Evolutionary conservation across 2,797 vertebrate genomes (phyloP).

Genomic region (Muscicapa comitata): DNA sequence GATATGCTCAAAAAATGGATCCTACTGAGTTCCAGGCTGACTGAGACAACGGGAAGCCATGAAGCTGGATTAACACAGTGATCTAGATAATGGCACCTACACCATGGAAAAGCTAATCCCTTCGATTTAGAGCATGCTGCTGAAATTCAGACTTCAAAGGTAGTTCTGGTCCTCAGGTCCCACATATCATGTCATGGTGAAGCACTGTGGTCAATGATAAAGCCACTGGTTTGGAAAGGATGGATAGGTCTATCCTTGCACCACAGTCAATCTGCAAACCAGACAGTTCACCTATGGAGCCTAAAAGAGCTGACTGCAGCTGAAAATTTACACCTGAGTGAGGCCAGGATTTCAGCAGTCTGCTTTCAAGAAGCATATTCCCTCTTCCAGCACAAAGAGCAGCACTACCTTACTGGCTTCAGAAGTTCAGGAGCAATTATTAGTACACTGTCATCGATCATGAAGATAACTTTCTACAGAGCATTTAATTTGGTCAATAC

Average conservation of each 20-base stretch:
- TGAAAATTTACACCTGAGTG: neutral
- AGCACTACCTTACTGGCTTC: neutral
- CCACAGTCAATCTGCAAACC: neutral
- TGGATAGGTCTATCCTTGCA: neutral
- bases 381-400: neutral
- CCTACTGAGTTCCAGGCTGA: neutral
- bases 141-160: neutral
- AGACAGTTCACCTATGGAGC: neutral
- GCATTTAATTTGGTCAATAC: neutral
- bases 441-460: rapidly evolving
- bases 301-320: neutral
- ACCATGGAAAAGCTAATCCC: neutral
- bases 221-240: neutral
- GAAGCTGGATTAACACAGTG: neutral
- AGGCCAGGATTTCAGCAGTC: neutral
- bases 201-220: rapidly evolving
- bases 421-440: neutral
- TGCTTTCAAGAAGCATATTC: neutral
- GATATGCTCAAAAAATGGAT: neutral
- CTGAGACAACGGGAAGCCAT: neutral
- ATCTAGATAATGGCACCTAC: neutral
- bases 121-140: neutral
- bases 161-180: neutral
- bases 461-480: neutral
- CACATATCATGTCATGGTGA: neutral